Conservation (phyloP, 37 sponge, comb jelly and placozoan species). For the Spongilla lacustris region DNA sequence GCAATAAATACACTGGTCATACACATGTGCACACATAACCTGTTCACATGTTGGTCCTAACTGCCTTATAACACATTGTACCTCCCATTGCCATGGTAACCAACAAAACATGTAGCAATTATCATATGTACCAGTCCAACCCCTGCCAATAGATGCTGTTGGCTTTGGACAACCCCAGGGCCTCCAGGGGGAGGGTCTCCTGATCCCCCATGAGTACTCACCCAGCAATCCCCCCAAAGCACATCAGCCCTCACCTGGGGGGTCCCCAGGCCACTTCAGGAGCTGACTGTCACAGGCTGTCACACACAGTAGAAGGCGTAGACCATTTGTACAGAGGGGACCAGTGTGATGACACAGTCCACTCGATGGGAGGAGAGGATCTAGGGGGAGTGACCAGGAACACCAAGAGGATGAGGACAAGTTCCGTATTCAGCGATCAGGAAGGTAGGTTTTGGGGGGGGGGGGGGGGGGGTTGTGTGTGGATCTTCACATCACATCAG, state of each 20-base stretch:
- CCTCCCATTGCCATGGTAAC: too few species aligned
- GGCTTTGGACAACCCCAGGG: background rate
- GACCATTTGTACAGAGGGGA: background rate
- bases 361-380: background rate
- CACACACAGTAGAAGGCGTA: background rate
- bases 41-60: too few species aligned
- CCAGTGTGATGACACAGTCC: background rate
- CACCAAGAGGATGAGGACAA: conserved; percentile 40
- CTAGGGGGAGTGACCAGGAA: conserved; percentile 47
- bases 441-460: background rate
- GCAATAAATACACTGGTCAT: too few species aligned
- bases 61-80: too few species aligned
- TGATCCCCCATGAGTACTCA: background rate
- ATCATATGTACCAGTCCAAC: too few species aligned
- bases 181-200: background rate
- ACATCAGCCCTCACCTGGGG: background rate
- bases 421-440: background rate
- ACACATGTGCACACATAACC: too few species aligned
- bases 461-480: conserved; percentile 9
- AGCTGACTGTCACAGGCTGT: background rate
- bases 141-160: background rate
- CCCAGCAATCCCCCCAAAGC: background rate
- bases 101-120: too few species aligned
- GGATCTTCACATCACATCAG: too few species aligned
- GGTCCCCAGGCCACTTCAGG: background rate